phyloP scores from a whole-genome alignment of 2,113 vertebrate genomes.

The Girardinichthys multiradiatus region DNA sequence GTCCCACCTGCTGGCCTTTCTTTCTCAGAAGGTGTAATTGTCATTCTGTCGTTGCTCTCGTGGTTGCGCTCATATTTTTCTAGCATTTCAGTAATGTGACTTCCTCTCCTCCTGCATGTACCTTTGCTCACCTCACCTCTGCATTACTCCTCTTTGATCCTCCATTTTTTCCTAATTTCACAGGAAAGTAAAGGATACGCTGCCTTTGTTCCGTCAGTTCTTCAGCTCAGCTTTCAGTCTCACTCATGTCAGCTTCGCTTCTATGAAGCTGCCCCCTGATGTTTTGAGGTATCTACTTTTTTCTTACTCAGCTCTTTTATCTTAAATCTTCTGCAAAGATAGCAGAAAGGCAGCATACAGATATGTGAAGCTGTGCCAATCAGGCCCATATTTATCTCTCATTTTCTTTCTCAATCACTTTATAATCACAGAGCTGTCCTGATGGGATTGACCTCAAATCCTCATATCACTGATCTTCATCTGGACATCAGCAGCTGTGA shows the following conservation, averaged over 20 bases:
- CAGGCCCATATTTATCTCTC: not conserved
- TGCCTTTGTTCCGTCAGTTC: constrained; percentile 86
- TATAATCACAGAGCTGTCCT: constrained; percentile 78
- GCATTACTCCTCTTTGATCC: constrained; percentile 12
- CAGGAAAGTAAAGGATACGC: constrained; percentile 85
- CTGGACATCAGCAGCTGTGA: constrained; percentile 88
- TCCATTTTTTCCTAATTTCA: not conserved
- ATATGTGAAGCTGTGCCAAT: not conserved
- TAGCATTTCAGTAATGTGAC: constrained; percentile 37
- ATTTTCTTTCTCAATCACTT: constrained; percentile 6
- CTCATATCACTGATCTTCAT: constrained; percentile 85
- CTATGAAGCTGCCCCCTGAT: constrained; percentile 85
- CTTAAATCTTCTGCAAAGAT: not conserved
- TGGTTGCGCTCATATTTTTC: constrained; percentile 32
- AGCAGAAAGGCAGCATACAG: not conserved
- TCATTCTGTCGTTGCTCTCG: constrained; percentile 9
- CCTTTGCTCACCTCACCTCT: constrained; percentile 1
- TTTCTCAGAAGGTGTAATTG: constrained; percentile 37
- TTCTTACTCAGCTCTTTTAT: constrained; percentile 30
- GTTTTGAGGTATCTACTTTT: constrained; percentile 81
- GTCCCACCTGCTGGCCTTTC: constrained; percentile 35
- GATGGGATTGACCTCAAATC: constrained; percentile 84
- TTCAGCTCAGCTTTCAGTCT: constrained; percentile 88
- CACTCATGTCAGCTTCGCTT: constrained; percentile 82
- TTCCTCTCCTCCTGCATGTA: constrained; percentile 30